Evolutionary conservation across 2,888 invertebrate species (phyloP).

Genomic region (Callyntrura guangdongensis): DNA sequence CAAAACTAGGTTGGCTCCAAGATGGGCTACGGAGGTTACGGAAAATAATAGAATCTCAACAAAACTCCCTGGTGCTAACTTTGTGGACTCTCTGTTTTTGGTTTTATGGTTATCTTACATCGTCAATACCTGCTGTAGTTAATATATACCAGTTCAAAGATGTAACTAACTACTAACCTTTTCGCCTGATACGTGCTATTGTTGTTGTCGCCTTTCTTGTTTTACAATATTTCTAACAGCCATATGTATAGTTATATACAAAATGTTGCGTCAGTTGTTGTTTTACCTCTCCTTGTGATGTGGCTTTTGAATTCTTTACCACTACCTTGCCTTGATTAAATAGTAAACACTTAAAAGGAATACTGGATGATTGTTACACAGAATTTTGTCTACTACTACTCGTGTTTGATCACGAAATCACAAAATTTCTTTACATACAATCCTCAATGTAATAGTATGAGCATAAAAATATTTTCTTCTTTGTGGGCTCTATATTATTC

Average conservation of each 20-base stretch:
- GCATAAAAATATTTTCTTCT: neutral
- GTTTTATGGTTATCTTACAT: neutral
- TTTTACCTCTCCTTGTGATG: constrained; percentile 33
- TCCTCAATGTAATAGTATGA: too few relatives aligned
- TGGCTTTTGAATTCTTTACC: constrained; percentile 37
- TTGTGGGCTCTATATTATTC: neutral
- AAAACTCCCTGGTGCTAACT: neutral
- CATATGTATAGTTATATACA: too few relatives aligned
- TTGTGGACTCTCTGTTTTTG: constrained; percentile 3
- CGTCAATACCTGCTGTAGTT: neutral
- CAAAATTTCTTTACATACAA: too few relatives aligned
- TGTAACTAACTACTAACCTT: neutral
- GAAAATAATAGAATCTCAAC: constrained; percentile 49
- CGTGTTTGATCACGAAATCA: too few relatives aligned
- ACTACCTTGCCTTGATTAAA: constrained; percentile 52
- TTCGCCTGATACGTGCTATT: constrained; percentile 1
- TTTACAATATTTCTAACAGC: constrained; percentile 53
- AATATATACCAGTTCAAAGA: constrained; percentile 15
- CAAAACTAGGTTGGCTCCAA: constrained; percentile 69
- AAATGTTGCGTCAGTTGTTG: constrained; percentile 73
- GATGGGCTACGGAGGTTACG: constrained; percentile 72
- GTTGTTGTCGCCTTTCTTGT: constrained; percentile 33
- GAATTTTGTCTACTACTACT: neutral
- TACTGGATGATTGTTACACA: too few relatives aligned
- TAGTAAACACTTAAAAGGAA: neutral